Conservation (phyloP, 2,888 invertebrate species). For the Sphaeridia pumilis region DNA sequence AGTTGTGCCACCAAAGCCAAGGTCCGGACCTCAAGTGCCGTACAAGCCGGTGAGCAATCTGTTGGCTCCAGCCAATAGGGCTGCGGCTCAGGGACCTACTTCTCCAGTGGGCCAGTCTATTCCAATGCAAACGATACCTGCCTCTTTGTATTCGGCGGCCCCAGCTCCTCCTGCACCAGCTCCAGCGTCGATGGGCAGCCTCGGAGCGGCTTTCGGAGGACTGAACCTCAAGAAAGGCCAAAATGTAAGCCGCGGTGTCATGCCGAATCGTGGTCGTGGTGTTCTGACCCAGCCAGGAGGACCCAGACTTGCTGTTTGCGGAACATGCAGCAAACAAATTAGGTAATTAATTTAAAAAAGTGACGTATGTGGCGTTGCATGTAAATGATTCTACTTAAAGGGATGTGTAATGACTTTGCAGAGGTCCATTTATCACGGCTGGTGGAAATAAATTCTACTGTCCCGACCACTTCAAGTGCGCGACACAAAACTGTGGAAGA, state of each 20-base stretch:
- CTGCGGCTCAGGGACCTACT: constrained; percentile 39
- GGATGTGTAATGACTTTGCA: no score
- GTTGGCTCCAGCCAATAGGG: constrained; percentile 40
- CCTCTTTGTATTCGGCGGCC: constrained; percentile 20
- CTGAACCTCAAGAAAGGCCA: constrained; percentile 9
- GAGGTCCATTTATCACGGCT: constrained; percentile 97
- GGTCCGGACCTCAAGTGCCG: constrained; percentile 20
- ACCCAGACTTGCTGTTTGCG: constrained; percentile 32
- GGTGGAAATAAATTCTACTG: constrained; percentile 92
- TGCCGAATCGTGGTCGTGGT: constrained; percentile 29
- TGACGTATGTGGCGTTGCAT: no score
- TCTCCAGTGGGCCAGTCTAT: constrained; percentile 38
- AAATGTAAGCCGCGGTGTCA: constrained; percentile 11
- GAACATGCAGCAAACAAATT: constrained; percentile 31
- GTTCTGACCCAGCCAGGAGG: constrained; percentile 28
- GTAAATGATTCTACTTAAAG: no score
- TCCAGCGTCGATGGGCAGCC: constrained; percentile 35
- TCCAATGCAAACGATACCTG: constrained; percentile 7
- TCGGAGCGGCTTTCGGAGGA: constrained; percentile 7
- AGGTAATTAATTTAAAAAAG: no score
- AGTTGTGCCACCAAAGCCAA: constrained; percentile 25
- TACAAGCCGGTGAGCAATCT: constrained; percentile 39
- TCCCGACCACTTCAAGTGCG: constrained; percentile 95
- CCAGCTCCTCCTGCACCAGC: constrained; percentile 37
- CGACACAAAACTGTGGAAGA: constrained; percentile 77